phyloP scores from a whole-genome alignment of 1,140 invertebrate genomes.

The Phenacoccus solenopsis region DNA sequence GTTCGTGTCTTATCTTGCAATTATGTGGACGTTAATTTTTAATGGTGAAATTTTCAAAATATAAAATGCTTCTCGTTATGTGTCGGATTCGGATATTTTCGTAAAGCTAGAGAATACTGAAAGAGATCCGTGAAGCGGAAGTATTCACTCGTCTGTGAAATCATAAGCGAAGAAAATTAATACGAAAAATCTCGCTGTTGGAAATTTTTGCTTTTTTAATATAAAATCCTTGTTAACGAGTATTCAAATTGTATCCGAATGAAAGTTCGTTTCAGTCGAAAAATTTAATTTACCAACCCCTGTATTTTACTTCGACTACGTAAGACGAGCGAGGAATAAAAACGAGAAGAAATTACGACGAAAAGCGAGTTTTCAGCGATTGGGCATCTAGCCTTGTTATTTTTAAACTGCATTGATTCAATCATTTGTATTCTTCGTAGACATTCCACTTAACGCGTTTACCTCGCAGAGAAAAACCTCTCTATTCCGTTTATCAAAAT shows the following conservation, averaged over 20 bases:
- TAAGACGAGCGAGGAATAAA: no score
- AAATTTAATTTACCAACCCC: not conserved
- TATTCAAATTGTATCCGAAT: not conserved
- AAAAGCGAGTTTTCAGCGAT: not conserved
- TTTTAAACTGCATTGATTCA: no score
- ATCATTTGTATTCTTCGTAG: constrained; percentile 3
- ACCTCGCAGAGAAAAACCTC: no score
- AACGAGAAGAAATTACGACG: not conserved
- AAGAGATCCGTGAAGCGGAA: not conserved
- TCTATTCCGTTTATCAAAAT: no score
- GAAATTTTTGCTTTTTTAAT: not conserved
- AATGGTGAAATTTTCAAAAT: not conserved
- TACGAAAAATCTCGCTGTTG: not conserved
- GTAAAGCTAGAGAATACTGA: not conserved
- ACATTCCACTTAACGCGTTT: no score
- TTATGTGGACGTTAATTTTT: not conserved
- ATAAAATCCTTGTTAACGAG: not conserved
- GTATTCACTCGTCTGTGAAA: not conserved
- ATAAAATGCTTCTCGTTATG: not conserved
- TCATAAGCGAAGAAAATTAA: not conserved
- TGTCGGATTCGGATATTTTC: no score
- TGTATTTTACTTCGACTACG: not conserved
- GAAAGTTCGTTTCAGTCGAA: no score
- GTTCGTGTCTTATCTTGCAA: no score
- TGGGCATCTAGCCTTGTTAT: not conserved